phyloP scores from a whole-genome alignment of 2,113 vertebrate genomes.

The Dipodomys stephensi region DNA sequence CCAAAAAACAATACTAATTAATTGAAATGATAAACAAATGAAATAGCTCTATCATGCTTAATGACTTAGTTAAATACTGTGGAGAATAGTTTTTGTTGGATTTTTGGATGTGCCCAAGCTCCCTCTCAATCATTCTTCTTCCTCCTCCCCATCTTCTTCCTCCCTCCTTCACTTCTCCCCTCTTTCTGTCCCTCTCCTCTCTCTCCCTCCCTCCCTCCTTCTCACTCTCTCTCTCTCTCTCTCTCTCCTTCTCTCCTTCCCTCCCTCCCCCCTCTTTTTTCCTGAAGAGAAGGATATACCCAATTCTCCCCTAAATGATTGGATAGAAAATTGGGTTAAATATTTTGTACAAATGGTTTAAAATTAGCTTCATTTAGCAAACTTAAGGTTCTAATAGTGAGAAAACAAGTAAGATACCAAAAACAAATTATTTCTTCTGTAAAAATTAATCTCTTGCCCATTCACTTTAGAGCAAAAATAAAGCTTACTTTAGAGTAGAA shows the following conservation, averaged over 20 bases:
- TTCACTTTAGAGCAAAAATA: slow-evolving; percentile 66
- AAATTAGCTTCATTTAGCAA: slow-evolving; percentile 64
- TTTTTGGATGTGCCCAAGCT: not conserved
- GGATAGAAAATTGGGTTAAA: slow-evolving; percentile 50
- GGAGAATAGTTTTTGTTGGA: not conserved
- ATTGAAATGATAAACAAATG: slow-evolving; percentile 5
- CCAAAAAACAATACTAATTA: not conserved
- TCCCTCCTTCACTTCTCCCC: too few species aligned
- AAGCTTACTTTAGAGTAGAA: not conserved
- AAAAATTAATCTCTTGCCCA: slow-evolving; percentile 52
- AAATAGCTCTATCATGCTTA: not conserved
- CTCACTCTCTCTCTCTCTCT: not conserved
- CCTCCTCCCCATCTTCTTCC: too few species aligned
- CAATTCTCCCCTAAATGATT: not conserved
- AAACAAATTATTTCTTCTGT: slow-evolving; percentile 66
- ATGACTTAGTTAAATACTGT: slow-evolving; percentile 22
- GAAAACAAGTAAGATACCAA: slow-evolving; percentile 53
- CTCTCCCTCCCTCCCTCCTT: not conserved
- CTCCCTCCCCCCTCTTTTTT: not conserved
- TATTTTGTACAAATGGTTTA: slow-evolving; percentile 57
- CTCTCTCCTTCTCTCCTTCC: too few species aligned
- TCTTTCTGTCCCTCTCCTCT: not conserved
- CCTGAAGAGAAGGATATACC: not conserved
- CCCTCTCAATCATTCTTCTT: too few species aligned
- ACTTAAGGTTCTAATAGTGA: slow-evolving; percentile 69